Percentiles rank a stretch among this genome's conserved stretches.
These are phyloP conservation scores for Corvus hawaiiensis DNA, from an alignment of 2,113 vertebrate species.

Conservation along the genomic window DNA sequence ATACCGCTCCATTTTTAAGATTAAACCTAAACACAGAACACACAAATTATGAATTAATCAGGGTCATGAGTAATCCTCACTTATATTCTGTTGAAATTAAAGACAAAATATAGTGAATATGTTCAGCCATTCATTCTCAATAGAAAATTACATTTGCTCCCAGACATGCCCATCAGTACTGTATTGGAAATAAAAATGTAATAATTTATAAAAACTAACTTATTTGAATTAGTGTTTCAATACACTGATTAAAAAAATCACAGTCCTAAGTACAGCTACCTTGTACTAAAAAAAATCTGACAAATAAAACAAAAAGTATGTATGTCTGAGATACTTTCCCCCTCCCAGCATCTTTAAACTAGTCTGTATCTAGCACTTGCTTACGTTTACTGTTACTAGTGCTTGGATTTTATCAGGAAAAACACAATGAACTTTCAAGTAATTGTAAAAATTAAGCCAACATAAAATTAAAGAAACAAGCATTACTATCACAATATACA, in stretches of 20 bases:
- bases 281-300: neutral
- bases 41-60: neutral
- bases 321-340: neutral
- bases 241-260: neutral
- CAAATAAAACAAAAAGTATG: neutral
- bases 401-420: neutral
- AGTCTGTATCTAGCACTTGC: neutral
- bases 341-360: neutral
- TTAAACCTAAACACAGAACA: constrained; percentile 64
- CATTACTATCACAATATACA: neutral
- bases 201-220: neutral
- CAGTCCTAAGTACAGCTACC: neutral
- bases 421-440: neutral
- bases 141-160: neutral
- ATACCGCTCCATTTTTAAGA: constrained; percentile 72
- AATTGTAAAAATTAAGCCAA: neutral
- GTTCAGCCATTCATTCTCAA: neutral
- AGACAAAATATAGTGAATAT: neutral
- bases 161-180: neutral
- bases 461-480: neutral
- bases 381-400: neutral
- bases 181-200: neutral
- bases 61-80: neutral
- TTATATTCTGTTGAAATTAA: neutral
- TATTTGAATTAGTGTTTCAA: neutral